phyloP scores from a whole-genome alignment of 2,113 vertebrate species.

The Clarias batrachus region DNA sequence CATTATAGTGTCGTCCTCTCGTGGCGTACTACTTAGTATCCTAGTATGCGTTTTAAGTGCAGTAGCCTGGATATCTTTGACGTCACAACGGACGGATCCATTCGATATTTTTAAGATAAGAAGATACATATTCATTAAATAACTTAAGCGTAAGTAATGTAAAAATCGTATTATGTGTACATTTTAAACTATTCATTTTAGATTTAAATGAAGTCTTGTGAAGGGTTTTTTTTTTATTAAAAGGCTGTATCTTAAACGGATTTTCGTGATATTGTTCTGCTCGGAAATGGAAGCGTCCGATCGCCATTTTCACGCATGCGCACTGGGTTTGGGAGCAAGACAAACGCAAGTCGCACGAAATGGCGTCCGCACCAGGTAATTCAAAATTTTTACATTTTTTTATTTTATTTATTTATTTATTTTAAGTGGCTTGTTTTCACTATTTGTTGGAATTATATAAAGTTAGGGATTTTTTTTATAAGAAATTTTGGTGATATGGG shows the following conservation, averaged over 20 bases:
- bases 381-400: not conserved
- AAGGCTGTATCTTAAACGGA: not conserved
- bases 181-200: not conserved
- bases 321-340: not conserved
- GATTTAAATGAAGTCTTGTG: not conserved
- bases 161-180: not conserved
- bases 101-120: not conserved
- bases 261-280: not conserved
- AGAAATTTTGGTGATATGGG: no score
- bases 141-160: not conserved
- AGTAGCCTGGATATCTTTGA: not conserved
- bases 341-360: slow-evolving; percentile 49
- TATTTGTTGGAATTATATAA: no score
- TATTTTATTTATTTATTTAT: no score
- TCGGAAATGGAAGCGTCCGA: not conserved
- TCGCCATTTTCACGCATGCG: slow-evolving; percentile 46
- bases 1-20: not conserved
- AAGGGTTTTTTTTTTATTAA: no score
- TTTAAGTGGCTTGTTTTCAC: no score
- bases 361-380: slow-evolving; percentile 60
- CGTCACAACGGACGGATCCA: slow-evolving; percentile 2
- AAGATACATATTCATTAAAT: not conserved
- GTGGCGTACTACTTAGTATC: not conserved
- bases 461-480: no score
- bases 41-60: not conserved